Conservation (phyloP, 2,113 vertebrate genomes). For the Irena cyanogastra region DNA sequence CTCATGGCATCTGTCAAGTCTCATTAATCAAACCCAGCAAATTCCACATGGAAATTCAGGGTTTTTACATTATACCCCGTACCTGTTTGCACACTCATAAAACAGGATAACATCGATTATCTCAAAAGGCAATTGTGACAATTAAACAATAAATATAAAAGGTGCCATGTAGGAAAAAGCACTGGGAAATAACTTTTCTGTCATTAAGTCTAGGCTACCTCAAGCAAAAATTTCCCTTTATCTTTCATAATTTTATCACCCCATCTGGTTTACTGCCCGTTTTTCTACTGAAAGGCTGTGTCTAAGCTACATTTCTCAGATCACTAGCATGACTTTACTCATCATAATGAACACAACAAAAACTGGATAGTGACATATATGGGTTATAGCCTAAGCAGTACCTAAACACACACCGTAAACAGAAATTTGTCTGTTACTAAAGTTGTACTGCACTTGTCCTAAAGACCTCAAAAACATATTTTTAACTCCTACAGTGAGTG, state of each 20-base stretch:
- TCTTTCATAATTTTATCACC: not conserved
- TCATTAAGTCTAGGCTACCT: not conserved
- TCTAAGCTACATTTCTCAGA: not conserved
- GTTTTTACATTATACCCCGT: not conserved
- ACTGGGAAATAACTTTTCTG: not conserved
- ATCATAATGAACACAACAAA: not conserved
- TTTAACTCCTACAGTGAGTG: not conserved
- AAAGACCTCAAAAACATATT: not conserved
- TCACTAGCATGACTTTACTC: not conserved
- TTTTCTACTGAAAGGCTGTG: not conserved
- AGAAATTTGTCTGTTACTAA: not conserved
- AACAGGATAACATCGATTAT: not conserved
- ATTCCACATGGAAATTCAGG: constrained; percentile 40
- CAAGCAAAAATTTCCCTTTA: not conserved
- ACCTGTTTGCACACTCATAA: not conserved
- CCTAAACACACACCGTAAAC: not conserved
- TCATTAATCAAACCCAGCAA: not conserved
- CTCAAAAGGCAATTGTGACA: constrained; percentile 6
- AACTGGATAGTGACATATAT: not conserved
- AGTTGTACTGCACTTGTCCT: not conserved
- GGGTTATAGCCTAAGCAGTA: not conserved
- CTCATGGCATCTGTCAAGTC: not conserved
- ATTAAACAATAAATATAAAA: constrained; percentile 33
- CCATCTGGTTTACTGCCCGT: not conserved
- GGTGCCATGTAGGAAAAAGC: not conserved